These are phyloP conservation scores for Epizoanthus illoricatus DNA, from an alignment of 92 coral and sea anemone species.

Conservation along the genomic window DNA sequence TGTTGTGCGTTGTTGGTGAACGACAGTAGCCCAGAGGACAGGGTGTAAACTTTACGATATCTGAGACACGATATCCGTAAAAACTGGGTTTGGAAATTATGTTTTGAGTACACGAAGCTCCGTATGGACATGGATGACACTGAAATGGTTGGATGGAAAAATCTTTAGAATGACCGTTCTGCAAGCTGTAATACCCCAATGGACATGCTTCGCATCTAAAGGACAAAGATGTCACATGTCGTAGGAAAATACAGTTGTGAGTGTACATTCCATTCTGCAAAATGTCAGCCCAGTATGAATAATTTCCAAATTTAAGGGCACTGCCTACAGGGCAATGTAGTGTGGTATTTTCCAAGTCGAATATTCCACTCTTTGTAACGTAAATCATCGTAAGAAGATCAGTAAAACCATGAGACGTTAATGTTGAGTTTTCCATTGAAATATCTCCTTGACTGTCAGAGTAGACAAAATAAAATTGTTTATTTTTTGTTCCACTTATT, in stretches of 20 bases:
- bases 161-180: background rate
- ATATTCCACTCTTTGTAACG: background rate
- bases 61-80: conserved; percentile 19
- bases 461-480: background rate
- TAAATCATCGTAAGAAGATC: background rate
- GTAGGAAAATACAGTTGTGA: background rate
- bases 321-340: background rate
- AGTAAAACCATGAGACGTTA: background rate
- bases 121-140: background rate
- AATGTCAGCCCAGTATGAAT: background rate
- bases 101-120: background rate
- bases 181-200: background rate
- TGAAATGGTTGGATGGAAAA: background rate
- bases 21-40: conserved; percentile 46
- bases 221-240: background rate
- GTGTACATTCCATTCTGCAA: background rate
- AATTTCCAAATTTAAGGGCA: background rate
- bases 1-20: background rate
- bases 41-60: conserved; percentile 9
- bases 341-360: background rate
- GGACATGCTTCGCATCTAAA: background rate
- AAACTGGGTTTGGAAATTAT: conserved; percentile 41
- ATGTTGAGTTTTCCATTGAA: background rate
- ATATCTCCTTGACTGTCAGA: background rate
- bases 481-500: background rate